These are phyloP conservation scores for Chymomyza costata DNA, from an alignment of 1,140 invertebrate genomes.

Conservation along the genomic window DNA sequence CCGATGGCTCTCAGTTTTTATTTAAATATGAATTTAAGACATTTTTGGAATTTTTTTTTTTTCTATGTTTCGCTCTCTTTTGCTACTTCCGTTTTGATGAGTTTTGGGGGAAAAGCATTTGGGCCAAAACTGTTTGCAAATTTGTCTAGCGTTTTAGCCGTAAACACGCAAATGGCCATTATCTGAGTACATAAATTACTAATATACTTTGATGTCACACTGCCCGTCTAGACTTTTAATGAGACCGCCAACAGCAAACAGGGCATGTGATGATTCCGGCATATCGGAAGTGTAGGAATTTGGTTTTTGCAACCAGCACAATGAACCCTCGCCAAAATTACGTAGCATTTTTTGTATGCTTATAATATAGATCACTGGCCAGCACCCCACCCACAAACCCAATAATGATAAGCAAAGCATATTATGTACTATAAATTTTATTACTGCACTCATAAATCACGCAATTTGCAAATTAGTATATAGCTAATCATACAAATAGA, in stretches of 20 bases:
- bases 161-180: conserved; percentile 55
- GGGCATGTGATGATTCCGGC: too few relatives aligned
- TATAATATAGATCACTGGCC: background rate
- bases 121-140: conserved; percentile 44
- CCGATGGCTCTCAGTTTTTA: conserved; percentile 15
- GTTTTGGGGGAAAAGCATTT: conserved; percentile 37
- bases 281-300: conserved; percentile 62
- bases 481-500: conserved; percentile 10
- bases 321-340: conserved; percentile 36
- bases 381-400: conserved; percentile 34
- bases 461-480: conserved; percentile 11
- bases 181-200: conserved; percentile 49
- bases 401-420: too few relatives aligned
- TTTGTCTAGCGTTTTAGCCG: conserved; percentile 42
- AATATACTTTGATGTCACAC: conserved; percentile 37
- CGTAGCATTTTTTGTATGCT: background rate
- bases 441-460: conserved; percentile 29
- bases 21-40: too few relatives aligned
- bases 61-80: conserved; percentile 12
- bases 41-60: conserved; percentile 6
- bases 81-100: conserved; percentile 46
- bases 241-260: conserved; percentile 19
- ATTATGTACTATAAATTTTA: too few relatives aligned
- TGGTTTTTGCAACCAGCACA: conserved; percentile 32
- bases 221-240: conserved; percentile 44